phyloP scores from a whole-genome alignment of 2,888 invertebrate genomes.

The Penaeus monodon region DNA sequence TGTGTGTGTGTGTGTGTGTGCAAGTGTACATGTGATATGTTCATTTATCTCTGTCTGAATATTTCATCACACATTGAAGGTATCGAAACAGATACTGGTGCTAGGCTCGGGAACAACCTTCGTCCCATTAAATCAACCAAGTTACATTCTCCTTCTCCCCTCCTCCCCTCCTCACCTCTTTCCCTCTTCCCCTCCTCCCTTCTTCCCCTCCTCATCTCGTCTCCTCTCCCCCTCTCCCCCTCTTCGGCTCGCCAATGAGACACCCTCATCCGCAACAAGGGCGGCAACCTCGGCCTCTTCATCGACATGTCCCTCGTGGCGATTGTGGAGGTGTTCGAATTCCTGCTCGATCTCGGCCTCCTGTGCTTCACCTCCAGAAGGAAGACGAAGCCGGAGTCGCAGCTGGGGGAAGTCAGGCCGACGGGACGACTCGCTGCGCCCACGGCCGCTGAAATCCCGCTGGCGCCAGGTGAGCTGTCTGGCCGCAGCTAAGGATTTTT shows the following conservation, averaged over 20 bases:
- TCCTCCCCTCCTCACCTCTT: background rate
- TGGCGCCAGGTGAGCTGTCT: too few relatives aligned
- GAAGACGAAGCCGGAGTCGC: background rate
- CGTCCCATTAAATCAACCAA: too few relatives aligned
- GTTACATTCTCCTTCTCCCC: background rate
- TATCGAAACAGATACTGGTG: too few relatives aligned
- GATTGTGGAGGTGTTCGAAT: constrained; percentile 13
- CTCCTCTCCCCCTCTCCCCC: constrained; percentile 4
- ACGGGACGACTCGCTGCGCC: background rate
- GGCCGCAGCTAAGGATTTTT: too few relatives aligned
- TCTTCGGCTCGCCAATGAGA: background rate
- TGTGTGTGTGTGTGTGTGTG: too few relatives aligned
- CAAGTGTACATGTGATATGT: too few relatives aligned
- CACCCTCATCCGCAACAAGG: constrained; percentile 23
- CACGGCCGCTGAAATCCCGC: too few relatives aligned
- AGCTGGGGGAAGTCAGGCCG: background rate
- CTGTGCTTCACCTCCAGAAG: background rate
- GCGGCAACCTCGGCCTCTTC: constrained; percentile 37
- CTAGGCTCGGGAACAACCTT: too few relatives aligned
- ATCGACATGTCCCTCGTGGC: constrained; percentile 38
- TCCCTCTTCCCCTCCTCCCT: background rate
- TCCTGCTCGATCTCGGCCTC: constrained; percentile 13
- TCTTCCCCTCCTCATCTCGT: background rate
- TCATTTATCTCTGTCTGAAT: too few relatives aligned
- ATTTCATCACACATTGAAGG: too few relatives aligned